A percentile compares a stretch with the other conserved stretches of the same genome.
These are phyloP conservation scores for Pristionchus exspectatus DNA, from an alignment of 2,888 invertebrate genomes.

Conservation along the genomic window DNA sequence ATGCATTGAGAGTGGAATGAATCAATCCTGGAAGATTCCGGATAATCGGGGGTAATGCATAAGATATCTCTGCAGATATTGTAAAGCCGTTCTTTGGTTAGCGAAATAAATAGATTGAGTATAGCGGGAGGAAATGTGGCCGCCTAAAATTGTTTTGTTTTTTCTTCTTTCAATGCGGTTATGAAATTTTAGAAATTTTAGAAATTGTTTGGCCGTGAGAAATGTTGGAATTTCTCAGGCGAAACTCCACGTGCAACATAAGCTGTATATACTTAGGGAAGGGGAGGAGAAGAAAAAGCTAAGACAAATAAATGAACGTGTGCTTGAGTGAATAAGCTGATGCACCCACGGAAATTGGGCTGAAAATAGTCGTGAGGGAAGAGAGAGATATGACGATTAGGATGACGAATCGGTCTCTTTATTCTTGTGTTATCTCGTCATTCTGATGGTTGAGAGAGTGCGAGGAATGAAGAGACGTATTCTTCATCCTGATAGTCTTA, in stretches of 20 bases:
- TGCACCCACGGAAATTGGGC: not conserved
- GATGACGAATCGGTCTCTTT: not conserved
- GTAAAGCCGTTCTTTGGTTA: not conserved
- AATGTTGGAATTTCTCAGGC: not conserved
- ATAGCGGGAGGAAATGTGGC: not conserved
- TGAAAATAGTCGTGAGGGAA: not conserved
- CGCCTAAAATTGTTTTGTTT: not conserved
- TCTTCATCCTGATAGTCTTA: not conserved
- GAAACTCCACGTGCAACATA: not conserved
- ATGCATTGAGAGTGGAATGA: not conserved
- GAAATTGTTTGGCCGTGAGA: not conserved
- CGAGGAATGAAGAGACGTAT: not conserved
- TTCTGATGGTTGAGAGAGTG: too few relatives aligned
- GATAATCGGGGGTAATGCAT: not conserved
- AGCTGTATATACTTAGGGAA: slow-evolving; percentile 13
- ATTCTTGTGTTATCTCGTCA: too few relatives aligned
- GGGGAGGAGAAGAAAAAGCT: not conserved
- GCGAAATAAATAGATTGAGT: not conserved
- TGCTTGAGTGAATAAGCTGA: not conserved
- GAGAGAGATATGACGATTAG: not conserved
- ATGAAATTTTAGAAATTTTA: not conserved
- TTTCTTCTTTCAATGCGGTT: not conserved
- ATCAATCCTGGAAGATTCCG: not conserved
- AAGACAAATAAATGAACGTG: not conserved
- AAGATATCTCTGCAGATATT: not conserved